Conservation (phyloP, 1,140 invertebrate genomes). For the Triops longicaudatus region DNA sequence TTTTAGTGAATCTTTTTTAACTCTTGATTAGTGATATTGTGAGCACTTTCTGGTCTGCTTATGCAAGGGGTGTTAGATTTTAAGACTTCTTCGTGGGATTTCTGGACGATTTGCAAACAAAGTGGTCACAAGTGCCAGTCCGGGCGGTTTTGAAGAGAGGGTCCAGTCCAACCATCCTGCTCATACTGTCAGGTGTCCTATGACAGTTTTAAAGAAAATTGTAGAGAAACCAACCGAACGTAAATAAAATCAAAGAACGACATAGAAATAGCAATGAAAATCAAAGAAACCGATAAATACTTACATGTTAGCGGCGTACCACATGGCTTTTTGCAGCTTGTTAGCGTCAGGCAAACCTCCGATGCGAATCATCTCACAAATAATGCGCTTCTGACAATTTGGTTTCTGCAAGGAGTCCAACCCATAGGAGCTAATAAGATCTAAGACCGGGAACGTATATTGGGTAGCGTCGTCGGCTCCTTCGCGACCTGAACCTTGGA, state of each 20-base stretch:
- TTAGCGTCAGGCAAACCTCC: constrained; percentile 34
- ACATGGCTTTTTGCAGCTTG: constrained; percentile 36
- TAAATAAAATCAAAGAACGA: too few species aligned
- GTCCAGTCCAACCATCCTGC: background rate
- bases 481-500: constrained; percentile 16
- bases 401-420: constrained; percentile 26
- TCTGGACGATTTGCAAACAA: background rate
- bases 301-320: constrained; percentile 38
- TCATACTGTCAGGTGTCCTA: background rate
- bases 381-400: constrained; percentile 37
- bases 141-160: background rate
- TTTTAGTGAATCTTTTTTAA: too few species aligned
- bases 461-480: constrained; percentile 36
- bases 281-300: background rate
- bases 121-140: background rate
- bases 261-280: background rate
- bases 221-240: too few species aligned
- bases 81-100: background rate
- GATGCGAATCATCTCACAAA: constrained; percentile 38
- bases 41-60: too few species aligned
- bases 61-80: background rate
- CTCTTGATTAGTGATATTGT: too few species aligned
- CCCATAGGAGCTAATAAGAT: constrained; percentile 39
- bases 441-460: constrained; percentile 35
- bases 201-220: background rate